Base-by-base conservation (phyloP, 1,140 invertebrate species). In the Magallana ariakensis region DNA sequence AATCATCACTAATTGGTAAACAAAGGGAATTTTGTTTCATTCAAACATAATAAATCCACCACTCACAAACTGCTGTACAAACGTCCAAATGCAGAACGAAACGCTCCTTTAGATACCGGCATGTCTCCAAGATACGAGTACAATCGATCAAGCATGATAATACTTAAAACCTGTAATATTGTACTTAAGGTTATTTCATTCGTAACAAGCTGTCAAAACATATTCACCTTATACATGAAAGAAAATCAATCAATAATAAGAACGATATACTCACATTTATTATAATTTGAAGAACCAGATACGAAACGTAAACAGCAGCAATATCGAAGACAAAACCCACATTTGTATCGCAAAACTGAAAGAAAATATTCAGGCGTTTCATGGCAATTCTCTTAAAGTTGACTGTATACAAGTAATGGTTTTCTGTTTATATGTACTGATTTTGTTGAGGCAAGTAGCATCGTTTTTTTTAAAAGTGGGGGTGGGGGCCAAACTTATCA, bases 261-360 rank as follows among this genome's bases (percentile, higher is more conserved):
- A 22, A 22, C 4, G 33, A 46, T 46, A 46, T 75, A 75, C 66
- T 75, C 22, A 75, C 66, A 26, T 26, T 75, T 10, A 75, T 19
- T 13, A 75, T 26, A 13, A 75, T 75, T 26, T 75, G 66, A 10
- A 75, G 6, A 11, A 33, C 66, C 22, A 75, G 11, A 26, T 26
- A 75, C 10, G 66, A 75, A 26, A 75, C 22, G 15, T 26, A 13
- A 1, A 75, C 22, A 75, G 66, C 66, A 19, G 22, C 66, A 33
- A 75, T 13, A 33, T 75, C 66, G 33, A 75, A 75, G 4, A 75
- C 66, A 1, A 1, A 75, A 3, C 19, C 9, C 22, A 75, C 19
- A 75, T 75, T 26, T 75, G 66, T 75, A 26, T 75, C 22, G 26
- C 66, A 75, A 22, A 75, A 75, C 66, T 75, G 66, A 10, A 75